Evolutionary conservation across 2,797 vertebrate species (phyloP), one percentile per base, ranked within the genome.

Genomic region (Merluccius polli): DNA sequence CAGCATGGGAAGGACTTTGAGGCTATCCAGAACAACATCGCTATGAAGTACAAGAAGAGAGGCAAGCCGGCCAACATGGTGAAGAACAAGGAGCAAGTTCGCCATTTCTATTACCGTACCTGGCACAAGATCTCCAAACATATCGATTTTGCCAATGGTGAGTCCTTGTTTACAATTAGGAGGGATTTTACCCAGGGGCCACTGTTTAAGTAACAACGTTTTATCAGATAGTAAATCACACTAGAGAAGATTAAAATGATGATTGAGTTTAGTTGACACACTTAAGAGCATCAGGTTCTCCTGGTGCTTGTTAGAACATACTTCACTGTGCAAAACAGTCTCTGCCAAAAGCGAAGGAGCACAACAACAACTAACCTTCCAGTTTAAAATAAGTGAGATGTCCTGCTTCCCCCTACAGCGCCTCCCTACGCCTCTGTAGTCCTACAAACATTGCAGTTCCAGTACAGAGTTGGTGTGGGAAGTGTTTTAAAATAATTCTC

Each of bases 101-200:
- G 98, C 15, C 98, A 99, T 69, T 99, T 99, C 89, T 99, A 99
- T 91, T 99, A 99, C 88, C 96, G 98, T 78, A 99, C 98, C 27
- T 99, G 98, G 98, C 98, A 99, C 94, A 99, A 99, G 94, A 99
- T 99, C 89, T 99, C 98, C 87, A 99, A 99, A 89, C 97, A 99
- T 91, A 99, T 99, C 0, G 97, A 99, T 92, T 99, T 98, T 35
- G 96, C 96, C 84, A 98, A 96, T 0, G 97, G 97, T 98, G 86
- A 96, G 95, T 79, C 33, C 15, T 36, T 15, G 6, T 24, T 73
- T 32, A 10, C 27, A 24, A 3, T 15, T n/a, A 21, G 15, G 18
- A 52, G 48, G 48, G 4, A 21, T 38, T 38, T 38, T 38, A 3
- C 48, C 16, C 41, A 16, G 4, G 16, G 48, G 5, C 48, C 48